Conservation (phyloP, 2,888 invertebrate species). For the Eurois occulta region DNA sequence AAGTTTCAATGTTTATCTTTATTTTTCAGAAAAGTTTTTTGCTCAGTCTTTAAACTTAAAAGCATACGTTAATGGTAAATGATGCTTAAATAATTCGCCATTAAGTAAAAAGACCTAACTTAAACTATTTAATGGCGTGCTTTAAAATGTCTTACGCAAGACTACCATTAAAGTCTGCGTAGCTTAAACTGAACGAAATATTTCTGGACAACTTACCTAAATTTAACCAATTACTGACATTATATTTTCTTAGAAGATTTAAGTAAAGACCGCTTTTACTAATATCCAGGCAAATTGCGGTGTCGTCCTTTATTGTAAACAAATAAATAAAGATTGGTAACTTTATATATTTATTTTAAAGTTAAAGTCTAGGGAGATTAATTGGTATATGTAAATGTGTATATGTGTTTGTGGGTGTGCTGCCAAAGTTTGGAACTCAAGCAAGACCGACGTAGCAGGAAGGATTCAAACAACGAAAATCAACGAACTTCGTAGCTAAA, state of each 20-base stretch:
- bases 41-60: conserved; percentile 10
- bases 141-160: conserved; percentile 45
- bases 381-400: background rate
- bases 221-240: conserved; percentile 49
- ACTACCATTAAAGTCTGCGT: conserved; percentile 49
- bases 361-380: background rate
- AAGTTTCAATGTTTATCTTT: background rate
- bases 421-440: conserved; percentile 34
- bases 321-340: background rate
- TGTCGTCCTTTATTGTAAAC: conserved; percentile 5
- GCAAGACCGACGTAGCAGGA: conserved; percentile 33
- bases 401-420: background rate
- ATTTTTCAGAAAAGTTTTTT: background rate
- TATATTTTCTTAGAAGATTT: conserved; percentile 33
- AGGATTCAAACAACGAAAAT: conserved; percentile 43
- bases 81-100: conserved; percentile 7
- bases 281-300: conserved; percentile 25
- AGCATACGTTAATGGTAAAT: conserved; percentile 23
- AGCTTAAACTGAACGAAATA: conserved; percentile 53
- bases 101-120: conserved; percentile 33
- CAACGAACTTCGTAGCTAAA: conserved; percentile 41
- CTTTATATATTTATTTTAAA: background rate
- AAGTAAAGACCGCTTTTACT: conserved; percentile 19
- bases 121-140: conserved; percentile 46
- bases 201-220: conserved; percentile 44